Base-by-base conservation (phyloP, 2,113 vertebrate genomes). In the Tylochromis polylepis region DNA sequence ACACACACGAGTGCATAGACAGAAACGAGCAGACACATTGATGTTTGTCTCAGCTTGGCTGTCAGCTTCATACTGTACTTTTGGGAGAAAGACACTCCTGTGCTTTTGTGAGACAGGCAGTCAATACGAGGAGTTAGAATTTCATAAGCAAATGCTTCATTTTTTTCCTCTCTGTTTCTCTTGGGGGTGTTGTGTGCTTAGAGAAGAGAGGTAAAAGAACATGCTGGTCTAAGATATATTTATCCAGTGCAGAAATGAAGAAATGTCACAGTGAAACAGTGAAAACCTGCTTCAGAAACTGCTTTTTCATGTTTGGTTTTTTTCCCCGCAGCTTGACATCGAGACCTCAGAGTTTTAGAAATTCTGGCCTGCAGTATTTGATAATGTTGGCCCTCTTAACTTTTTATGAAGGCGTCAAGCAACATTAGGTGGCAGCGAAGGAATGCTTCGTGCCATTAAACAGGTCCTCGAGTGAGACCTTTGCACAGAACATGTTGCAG, bases 81-180 rank as follows among this genome's bases (percentile, higher is more conserved):
- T 91, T 85, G 82, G 84, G 91, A 89, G 81, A 81, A 85, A 88
- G 70, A 83, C 10, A n/a, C 67, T 88, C 55, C 72, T 65, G 20
- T 81, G 85, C 86, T 87, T 92, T 86, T 59, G 58, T 78, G 51
- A 88, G 85, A 78, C 34, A 88, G 81, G 87, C 58, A 83, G 82
- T 88, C 55, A 91, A 86, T 89, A 85, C 88, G 46, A 86, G 27
- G 60, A 90, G 92, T n/a, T 89, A 88, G 88, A 91, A 85, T 95
- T 92, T 91, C 87, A 86, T 91, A 91, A 91, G 88, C 88, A 93
- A 94, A 94, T 86, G 87, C 88, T 83, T 92, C 70, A 60, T 87
- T 91, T 91, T 87, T 90, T 70, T 89, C 83, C n/a, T 55, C 43
- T 57, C 43, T 65, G 53, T 78, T 78, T 91, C 81, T 88, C 89